Evolutionary conservation across 2,797 vertebrate genomes (phyloP), one percentile per base, ranked within the genome.

Genomic region (Margarornis squamiger): DNA sequence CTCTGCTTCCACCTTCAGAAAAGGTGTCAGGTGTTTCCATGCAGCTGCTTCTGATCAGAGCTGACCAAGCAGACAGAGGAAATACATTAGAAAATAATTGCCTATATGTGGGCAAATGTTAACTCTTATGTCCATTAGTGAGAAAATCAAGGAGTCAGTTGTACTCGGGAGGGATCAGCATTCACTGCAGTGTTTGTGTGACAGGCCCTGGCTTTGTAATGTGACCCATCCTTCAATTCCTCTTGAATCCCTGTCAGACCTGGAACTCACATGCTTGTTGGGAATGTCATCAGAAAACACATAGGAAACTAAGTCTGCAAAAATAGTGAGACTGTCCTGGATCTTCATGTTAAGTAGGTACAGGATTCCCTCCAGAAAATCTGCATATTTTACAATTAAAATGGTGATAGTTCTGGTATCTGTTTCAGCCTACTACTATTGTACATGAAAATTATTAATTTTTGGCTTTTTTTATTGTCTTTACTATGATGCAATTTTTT

Each of bases 61-160:
- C 71, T 88, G 73, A 59, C 48, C 51, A 59, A 81, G 76, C 32
- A 86, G 61, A 57, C 36, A 46, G 59, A 78, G 66, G 41, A 93
- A 95, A 92, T 76, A 32, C 13, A 59, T 92, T 75, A 92, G 65
- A 92, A 95, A 94, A 55, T 10, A 92, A 62, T 48, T 91, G 65
- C 39, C 55, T 88, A 2, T 41, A 17, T 74, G 80, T 71, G 73
- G 55, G 45, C 38, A 95, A 87, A 67, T 63, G 30, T 92, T 95
- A 94, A 93, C 62, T 88, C 75, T 59, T 85, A 21, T 67, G 43
- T 52, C 55, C 73, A 90, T 96, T 97, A 95, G 78, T 30, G 70
- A 95, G 95, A 87, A 94, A 95, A 84, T 67, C 54, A 89, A 89
- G 85, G 95, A 93, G 62, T 86, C 90, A 19, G n/a, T 68, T 88